phyloP scores from a whole-genome alignment of 2,113 vertebrate species.

The Pongo abelii region DNA sequence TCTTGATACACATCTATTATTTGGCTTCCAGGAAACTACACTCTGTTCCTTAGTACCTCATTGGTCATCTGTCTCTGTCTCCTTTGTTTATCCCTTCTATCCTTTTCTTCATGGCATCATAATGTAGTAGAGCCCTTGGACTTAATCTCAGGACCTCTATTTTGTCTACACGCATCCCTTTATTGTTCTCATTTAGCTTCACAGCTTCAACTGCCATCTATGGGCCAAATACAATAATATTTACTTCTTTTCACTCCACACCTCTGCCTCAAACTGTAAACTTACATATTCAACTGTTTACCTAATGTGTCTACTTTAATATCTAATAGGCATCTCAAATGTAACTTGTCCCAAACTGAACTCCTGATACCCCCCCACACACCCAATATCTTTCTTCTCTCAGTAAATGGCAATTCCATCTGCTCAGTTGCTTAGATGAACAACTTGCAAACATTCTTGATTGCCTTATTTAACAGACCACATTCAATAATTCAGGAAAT shows the following conservation, averaged over 20 bases:
- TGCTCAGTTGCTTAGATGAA: background rate
- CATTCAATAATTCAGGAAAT: background rate
- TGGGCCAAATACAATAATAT: background rate
- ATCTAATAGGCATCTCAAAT: background rate
- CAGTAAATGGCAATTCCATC: background rate
- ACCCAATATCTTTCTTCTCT: background rate
- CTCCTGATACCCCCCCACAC: background rate
- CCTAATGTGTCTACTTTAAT: background rate
- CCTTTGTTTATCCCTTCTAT: background rate
- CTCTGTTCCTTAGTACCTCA: background rate
- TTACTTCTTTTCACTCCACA: background rate
- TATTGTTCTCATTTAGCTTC: background rate
- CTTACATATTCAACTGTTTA: background rate
- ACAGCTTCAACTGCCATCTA: background rate
- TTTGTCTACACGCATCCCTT: background rate
- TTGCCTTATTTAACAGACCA: background rate
- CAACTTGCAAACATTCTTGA: background rate
- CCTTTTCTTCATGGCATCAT: background rate
- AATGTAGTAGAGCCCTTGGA: background rate
- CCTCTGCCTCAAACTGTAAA: background rate
- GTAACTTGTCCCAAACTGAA: background rate
- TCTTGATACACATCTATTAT: background rate
- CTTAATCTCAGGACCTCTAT: background rate
- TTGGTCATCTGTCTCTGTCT: background rate
- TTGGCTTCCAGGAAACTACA: background rate